A percentile compares a stretch with the other conserved stretches of the same genome.
Evolutionary conservation across 2,797 vertebrate species (phyloP).

Genomic region (Cyprinodon diabolis): DNA sequence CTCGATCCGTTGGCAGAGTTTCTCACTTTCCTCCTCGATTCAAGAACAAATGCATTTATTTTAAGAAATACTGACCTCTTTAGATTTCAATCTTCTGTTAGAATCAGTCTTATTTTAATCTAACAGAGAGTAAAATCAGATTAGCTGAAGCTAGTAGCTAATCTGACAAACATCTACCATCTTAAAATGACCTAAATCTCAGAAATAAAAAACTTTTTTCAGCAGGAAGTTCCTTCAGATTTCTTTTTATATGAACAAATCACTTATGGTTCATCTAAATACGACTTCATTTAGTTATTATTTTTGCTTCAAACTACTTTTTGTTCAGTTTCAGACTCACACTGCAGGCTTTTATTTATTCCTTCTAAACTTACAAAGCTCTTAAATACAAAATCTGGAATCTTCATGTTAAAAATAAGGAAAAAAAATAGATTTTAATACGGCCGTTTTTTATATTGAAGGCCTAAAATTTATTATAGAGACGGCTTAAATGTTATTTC

Average conservation of each 20-base stretch:
- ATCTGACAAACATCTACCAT: background rate
- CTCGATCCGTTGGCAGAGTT: too few species aligned
- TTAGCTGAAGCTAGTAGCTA: background rate
- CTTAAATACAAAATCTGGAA: too few species aligned
- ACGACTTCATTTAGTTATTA: background rate
- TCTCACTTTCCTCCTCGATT: too few species aligned
- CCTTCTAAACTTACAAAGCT: background rate
- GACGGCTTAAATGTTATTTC: background rate
- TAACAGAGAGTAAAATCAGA: background rate
- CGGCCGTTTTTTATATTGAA: background rate
- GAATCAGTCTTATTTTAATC: too few species aligned
- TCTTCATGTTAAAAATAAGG: background rate
- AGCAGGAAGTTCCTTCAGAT: background rate
- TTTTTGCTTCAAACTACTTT: background rate
- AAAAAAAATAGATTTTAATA: background rate
- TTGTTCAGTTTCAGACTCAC: too few species aligned
- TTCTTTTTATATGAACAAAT: background rate
- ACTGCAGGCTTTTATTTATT: background rate
- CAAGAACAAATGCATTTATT: too few species aligned
- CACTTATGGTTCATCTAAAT: background rate
- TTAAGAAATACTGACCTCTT: too few species aligned
- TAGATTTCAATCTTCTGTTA: too few species aligned
- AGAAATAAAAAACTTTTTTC: background rate
- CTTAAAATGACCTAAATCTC: background rate
- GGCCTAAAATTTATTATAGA: background rate